Evolutionary conservation across 2,113 vertebrate genomes (phyloP).

Genomic region (Alaudala cheleensis): DNA sequence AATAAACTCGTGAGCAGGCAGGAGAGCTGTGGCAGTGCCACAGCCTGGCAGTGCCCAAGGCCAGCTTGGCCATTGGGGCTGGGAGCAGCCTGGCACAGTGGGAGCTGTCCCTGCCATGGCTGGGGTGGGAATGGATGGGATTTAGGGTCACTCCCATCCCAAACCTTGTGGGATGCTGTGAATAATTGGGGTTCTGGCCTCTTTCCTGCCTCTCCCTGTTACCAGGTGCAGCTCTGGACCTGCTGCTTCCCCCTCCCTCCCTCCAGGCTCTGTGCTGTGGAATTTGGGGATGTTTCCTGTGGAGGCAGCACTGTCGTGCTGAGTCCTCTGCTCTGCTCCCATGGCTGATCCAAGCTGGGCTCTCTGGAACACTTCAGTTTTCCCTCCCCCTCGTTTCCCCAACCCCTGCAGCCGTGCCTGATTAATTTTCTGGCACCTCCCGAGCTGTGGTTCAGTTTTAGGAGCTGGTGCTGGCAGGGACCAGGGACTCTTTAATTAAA

Average conservation of each 20-base stretch:
- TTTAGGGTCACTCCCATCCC: not conserved
- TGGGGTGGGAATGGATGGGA: not conserved
- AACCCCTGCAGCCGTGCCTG: not conserved
- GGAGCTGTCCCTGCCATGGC: not conserved
- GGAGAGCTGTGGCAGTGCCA: rapidly evolving
- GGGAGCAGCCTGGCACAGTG: not conserved
- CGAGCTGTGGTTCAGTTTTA: rapidly evolving
- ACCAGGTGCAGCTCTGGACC: not conserved
- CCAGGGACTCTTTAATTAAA: not conserved
- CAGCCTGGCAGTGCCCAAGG: not conserved
- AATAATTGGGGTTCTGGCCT: not conserved
- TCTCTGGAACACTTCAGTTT: not conserved
- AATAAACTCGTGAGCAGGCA: not conserved
- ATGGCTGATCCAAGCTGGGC: not conserved
- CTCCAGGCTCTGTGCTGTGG: not conserved
- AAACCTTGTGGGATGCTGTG: not conserved
- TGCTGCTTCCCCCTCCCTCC: not conserved
- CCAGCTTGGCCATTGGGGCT: not conserved
- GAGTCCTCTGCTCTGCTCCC: not conserved
- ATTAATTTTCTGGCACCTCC: not conserved
- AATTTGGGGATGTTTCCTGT: not conserved
- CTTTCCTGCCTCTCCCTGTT: not conserved
- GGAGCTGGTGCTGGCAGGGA: not conserved
- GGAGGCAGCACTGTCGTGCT: rapidly evolving
- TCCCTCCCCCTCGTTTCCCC: not conserved